These are phyloP conservation scores for Odontamblyopus rebecca DNA, from an alignment of 2,797 vertebrate species.

Conservation along the genomic window DNA sequence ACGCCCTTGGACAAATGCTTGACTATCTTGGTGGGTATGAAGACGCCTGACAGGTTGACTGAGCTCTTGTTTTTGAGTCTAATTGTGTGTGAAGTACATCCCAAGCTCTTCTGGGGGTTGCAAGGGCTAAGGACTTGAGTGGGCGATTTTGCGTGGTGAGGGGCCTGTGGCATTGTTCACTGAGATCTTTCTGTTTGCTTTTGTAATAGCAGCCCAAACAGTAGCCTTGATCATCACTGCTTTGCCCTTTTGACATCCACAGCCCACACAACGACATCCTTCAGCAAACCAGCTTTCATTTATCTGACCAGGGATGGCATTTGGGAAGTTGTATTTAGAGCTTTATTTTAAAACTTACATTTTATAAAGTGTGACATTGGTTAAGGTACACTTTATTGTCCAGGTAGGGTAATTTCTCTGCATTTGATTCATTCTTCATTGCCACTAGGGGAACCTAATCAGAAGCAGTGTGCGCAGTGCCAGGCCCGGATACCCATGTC, in stretches of 20 bases:
- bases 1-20: background rate
- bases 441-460: too few species aligned
- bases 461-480: too few species aligned
- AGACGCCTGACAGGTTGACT: constrained; percentile 52
- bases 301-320: background rate
- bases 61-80: constrained; percentile 63
- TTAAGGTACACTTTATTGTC: background rate
- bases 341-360: background rate
- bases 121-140: constrained; percentile 49
- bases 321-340: background rate
- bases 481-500: too few species aligned
- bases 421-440: too few species aligned
- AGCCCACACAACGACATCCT: constrained; percentile 9
- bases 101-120: constrained; percentile 49
- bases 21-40: constrained; percentile 43
- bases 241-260: constrained; percentile 13
- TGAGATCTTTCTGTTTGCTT: constrained; percentile 50
- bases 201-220: constrained; percentile 41
- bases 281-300: constrained; percentile 19
- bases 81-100: constrained; percentile 71
- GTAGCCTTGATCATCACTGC: constrained; percentile 33
- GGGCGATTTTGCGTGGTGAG: constrained; percentile 44
- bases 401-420: too few species aligned
- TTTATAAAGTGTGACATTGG: background rate
- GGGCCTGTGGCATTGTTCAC: constrained; percentile 41